A percentile compares a stretch with the other conserved stretches of the same genome.
Evolutionary conservation across 2,888 invertebrate genomes (phyloP).

Genomic region (Agrilus cyanescens): DNA sequence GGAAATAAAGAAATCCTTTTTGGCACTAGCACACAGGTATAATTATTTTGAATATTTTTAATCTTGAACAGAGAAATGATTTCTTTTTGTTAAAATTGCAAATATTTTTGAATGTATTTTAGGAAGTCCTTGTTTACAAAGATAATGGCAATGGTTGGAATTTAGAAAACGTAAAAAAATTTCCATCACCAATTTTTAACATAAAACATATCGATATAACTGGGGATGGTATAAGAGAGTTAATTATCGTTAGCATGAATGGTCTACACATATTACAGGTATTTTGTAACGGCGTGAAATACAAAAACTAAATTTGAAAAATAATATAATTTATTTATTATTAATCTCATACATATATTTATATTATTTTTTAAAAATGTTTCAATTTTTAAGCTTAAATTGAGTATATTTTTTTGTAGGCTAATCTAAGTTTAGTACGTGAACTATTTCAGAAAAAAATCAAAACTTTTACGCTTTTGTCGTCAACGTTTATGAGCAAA

Average conservation of each 20-base stretch:
- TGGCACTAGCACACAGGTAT: conserved; percentile 54
- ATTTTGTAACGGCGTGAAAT: conserved; percentile 8
- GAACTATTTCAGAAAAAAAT: conserved; percentile 1
- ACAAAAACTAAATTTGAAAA: too few relatives aligned
- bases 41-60: background rate
- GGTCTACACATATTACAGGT: conserved; percentile 58
- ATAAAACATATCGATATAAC: conserved; percentile 50
- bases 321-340: too few relatives aligned
- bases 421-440: background rate
- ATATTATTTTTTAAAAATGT: too few relatives aligned
- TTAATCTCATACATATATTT: too few relatives aligned
- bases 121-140: conserved; percentile 43
- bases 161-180: conserved; percentile 39
- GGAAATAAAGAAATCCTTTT: conserved; percentile 54
- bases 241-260: conserved; percentile 50
- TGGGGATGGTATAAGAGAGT: conserved; percentile 53
- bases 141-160: conserved; percentile 35
- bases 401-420: background rate
- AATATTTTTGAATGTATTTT: conserved; percentile 13
- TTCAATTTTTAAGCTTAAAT: background rate
- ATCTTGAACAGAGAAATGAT: background rate
- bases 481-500: too few relatives aligned
- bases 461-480: too few relatives aligned
- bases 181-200: conserved; percentile 50
- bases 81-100: background rate